Evolutionary conservation across 1,140 invertebrate genomes (phyloP).

Genomic region (Solenopsis fugax): DNA sequence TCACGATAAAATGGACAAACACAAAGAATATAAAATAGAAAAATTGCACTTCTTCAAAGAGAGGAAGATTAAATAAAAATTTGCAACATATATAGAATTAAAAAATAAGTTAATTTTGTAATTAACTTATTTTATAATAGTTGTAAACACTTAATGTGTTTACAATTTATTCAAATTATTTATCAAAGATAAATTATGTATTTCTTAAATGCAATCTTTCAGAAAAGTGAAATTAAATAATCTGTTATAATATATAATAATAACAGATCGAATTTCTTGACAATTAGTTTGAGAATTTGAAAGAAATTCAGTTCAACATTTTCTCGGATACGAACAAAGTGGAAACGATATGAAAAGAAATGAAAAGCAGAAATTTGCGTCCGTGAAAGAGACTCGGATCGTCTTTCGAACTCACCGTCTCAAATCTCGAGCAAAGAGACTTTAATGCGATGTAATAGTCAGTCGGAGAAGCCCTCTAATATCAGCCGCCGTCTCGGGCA

Average conservation of each 20-base stretch:
- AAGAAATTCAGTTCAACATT: not conserved
- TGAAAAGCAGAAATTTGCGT: constrained; percentile 32
- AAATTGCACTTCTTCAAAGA: not conserved
- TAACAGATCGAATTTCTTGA: not conserved
- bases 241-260: not conserved
- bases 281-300: not conserved
- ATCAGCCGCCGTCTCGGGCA: constrained; percentile 23
- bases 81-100: not conserved
- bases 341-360: constrained; percentile 31
- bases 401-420: not conserved
- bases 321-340: not conserved
- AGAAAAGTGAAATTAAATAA: constrained; percentile 5
- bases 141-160: not conserved
- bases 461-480: constrained; percentile 61
- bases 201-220: not conserved
- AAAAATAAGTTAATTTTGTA: not conserved
- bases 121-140: too few species aligned
- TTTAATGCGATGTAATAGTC: constrained; percentile 65
- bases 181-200: not conserved
- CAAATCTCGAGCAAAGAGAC: constrained; percentile 49
- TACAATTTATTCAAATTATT: not conserved
- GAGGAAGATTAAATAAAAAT: not conserved
- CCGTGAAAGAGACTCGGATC: not conserved
- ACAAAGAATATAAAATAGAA: not conserved
- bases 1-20: not conserved